These are phyloP conservation scores for Lagorchestes hirsutus DNA, from an alignment of 2,797 vertebrate species.

Conservation along the genomic window DNA sequence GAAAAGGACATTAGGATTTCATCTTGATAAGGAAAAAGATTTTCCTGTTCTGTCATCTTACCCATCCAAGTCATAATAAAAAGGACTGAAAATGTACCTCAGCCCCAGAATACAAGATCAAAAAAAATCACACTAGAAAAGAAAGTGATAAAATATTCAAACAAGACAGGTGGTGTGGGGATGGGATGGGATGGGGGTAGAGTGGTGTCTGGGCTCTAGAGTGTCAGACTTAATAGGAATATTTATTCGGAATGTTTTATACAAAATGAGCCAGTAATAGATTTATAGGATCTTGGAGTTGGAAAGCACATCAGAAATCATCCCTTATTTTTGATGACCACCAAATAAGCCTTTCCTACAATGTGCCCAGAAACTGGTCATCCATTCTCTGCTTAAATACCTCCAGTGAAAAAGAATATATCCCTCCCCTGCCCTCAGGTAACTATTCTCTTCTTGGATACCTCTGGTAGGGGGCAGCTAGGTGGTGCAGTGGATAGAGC, in stretches of 20 bases:
- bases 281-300: neutral
- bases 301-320: neutral
- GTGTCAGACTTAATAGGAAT: constrained; percentile 2
- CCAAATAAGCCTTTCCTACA: neutral
- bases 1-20: neutral
- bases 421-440: neutral
- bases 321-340: neutral
- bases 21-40: neutral
- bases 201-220: neutral
- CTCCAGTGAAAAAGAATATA: neutral
- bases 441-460: neutral
- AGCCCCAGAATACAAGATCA: neutral
- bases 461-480: neutral
- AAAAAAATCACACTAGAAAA: neutral
- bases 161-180: neutral
- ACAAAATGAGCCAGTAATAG: neutral
- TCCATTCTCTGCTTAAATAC: neutral
- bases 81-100: neutral
- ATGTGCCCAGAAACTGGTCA: neutral
- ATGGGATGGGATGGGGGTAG: neutral
- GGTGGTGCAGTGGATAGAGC: no score
- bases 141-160: neutral
- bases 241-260: neutral
- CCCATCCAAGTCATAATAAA: neutral
- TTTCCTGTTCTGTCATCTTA: neutral